phyloP scores from a whole-genome alignment of 2,113 vertebrate genomes.

The Mungos mungo region DNA sequence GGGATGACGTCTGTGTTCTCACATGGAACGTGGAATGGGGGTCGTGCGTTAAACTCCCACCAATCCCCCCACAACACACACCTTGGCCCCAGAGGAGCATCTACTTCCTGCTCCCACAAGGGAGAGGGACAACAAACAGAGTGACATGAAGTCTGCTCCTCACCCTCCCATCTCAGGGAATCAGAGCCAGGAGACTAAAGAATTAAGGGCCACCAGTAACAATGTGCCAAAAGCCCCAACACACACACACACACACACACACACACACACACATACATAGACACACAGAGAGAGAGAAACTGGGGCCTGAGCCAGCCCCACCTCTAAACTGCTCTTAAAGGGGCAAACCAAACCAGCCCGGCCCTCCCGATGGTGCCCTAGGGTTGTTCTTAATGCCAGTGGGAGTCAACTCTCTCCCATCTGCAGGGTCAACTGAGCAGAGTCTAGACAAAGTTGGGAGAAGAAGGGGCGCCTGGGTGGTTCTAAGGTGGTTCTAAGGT shows the following conservation, averaged over 20 bases:
- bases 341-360: background rate
- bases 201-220: background rate
- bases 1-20: background rate
- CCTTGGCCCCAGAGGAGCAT: background rate
- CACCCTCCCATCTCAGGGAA: background rate
- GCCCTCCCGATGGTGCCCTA: background rate
- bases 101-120: background rate
- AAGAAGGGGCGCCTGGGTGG: no score
- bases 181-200: background rate
- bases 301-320: background rate
- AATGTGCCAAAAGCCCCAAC: background rate
- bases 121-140: background rate
- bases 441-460: background rate
- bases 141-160: background rate
- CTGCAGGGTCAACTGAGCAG: background rate
- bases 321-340: constrained; percentile 45
- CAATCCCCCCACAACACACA: background rate
- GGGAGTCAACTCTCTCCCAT: background rate
- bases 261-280: background rate
- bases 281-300: no score
- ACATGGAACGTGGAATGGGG: no score
- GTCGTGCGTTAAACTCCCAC: background rate
- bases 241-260: background rate
- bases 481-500: no score
- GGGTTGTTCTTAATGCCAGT: background rate